phyloP scores from a whole-genome alignment of 2,797 vertebrate species.

The Danio aesculapii region DNA sequence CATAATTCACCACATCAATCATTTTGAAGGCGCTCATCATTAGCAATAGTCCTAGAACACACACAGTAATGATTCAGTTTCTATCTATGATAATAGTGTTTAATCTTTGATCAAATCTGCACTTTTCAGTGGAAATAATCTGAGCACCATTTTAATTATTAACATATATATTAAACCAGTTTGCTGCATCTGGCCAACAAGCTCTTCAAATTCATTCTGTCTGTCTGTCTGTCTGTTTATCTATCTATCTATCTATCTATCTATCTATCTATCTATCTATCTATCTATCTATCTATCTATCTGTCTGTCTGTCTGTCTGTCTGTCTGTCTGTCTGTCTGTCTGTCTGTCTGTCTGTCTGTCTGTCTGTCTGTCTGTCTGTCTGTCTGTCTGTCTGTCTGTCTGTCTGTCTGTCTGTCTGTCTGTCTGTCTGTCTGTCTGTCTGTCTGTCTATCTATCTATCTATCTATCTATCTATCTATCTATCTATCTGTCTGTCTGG shows the following conservation, averaged over 20 bases:
- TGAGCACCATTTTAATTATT: neutral
- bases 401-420: neutral
- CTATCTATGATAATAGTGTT: constrained; percentile 27
- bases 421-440: constrained; percentile 46
- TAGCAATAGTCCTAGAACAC: constrained; percentile 30
- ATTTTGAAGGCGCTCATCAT: constrained; percentile 50
- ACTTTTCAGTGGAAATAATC: neutral
- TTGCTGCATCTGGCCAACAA: constrained; percentile 14
- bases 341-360: no score
- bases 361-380: no score
- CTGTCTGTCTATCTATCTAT: constrained; percentile 40
- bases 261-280: no score
- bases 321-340: no score
- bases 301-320: no score
- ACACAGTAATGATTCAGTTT: constrained; percentile 16
- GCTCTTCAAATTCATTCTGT: constrained; percentile 33
- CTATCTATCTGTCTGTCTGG: neutral
- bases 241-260: no score
- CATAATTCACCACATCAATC: constrained; percentile 56
- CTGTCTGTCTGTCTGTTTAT: no score
- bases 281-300: no score
- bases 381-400: no score
- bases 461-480: neutral
- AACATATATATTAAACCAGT: constrained; percentile 9
- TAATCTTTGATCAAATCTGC: constrained; percentile 7